Percentiles rank a stretch among this genome's conserved stretches.
Conservation (phyloP, 2,888 invertebrate genomes). For the Tyria jacobaeae region DNA sequence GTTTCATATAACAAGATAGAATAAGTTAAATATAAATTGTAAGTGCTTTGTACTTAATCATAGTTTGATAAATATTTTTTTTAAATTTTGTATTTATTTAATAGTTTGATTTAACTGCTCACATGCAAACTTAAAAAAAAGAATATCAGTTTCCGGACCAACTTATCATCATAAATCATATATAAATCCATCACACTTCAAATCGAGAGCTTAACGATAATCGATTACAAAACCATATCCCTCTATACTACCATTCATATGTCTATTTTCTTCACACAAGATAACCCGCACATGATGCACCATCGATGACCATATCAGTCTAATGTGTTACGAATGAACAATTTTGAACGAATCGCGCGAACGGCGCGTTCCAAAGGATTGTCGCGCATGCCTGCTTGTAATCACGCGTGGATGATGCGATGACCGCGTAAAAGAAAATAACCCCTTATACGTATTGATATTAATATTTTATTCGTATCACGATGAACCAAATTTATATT, state of each 20-base stretch:
- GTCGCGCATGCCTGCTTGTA: constrained; percentile 45
- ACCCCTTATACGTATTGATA: constrained; percentile 20
- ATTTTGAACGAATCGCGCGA: constrained; percentile 46
- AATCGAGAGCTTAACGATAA: not conserved
- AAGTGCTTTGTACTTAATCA: too few species aligned
- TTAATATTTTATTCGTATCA: not conserved
- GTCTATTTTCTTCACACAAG: constrained; percentile 16
- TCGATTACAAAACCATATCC: constrained; percentile 12
- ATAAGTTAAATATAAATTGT: too few species aligned
- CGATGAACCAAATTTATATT: not conserved
- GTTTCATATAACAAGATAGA: too few species aligned
- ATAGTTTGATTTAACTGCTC: too few species aligned
- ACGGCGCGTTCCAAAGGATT: constrained; percentile 29
- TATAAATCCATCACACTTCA: not conserved
- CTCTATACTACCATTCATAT: not conserved
- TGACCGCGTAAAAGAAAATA: constrained; percentile 44
- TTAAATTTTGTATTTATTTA: too few species aligned
- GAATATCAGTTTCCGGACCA: not conserved
- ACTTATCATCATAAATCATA: not conserved
- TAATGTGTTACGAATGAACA: constrained; percentile 45
- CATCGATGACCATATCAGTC: constrained; percentile 39
- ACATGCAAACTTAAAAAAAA: too few species aligned
- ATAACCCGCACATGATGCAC: constrained; percentile 41
- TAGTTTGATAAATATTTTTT: too few species aligned
- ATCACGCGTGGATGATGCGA: constrained; percentile 43